Conservation (phyloP, 2,888 invertebrate genomes). For the Pseudococcus viburni region DNA sequence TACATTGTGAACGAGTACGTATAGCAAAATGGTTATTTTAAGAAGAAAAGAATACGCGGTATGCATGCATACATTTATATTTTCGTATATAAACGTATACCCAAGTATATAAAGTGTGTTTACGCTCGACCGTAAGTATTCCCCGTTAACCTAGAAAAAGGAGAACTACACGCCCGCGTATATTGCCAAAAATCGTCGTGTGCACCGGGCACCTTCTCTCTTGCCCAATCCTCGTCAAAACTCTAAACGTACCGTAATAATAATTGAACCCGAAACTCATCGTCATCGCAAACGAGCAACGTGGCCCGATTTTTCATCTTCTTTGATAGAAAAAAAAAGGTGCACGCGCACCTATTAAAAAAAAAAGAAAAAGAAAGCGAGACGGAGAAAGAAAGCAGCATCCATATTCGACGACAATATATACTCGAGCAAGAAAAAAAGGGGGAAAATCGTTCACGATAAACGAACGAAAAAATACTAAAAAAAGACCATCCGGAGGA, state of each 20-base stretch:
- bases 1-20: conserved; percentile 22
- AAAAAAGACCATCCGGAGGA: neutral
- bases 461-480: neutral
- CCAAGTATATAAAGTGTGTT: conserved; percentile 35
- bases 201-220: neutral
- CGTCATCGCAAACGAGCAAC: neutral
- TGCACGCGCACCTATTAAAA: neutral
- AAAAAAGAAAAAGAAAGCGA: neutral
- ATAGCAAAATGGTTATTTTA: conserved; percentile 46
- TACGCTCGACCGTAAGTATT: conserved; percentile 28
- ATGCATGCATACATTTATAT: conserved; percentile 29
- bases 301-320: neutral
- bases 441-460: neutral
- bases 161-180: conserved; percentile 49
- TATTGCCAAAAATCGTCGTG: conserved; percentile 49
- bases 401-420: neutral
- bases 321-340: neutral
- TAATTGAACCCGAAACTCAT: conserved; percentile 7
- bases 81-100: conserved; percentile 24
- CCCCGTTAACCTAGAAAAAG: conserved; percentile 44
- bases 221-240: conserved; percentile 19
- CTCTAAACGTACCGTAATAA: neutral
- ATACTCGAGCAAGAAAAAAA: neutral
- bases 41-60: conserved; percentile 49
- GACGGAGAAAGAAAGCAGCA: neutral